A percentile compares a stretch with the other conserved stretches of the same genome.
Evolutionary conservation across 2,797 vertebrate genomes (phyloP).

Genomic region (Sebastes oblongus): DNA sequence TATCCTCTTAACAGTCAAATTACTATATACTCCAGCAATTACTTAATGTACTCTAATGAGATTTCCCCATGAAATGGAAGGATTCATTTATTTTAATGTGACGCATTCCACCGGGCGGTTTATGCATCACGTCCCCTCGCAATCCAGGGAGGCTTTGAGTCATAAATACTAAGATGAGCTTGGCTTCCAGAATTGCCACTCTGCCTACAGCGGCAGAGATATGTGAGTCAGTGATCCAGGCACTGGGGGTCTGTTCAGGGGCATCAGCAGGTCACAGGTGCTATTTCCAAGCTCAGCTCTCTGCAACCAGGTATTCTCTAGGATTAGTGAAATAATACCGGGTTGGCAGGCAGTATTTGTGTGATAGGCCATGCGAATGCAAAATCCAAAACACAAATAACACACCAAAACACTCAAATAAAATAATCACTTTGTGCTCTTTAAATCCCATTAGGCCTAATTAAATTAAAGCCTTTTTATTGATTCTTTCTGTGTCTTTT

Average conservation of each 20-base stretch:
- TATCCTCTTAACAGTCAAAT: conserved; percentile 89
- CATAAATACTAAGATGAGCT: conserved; percentile 76
- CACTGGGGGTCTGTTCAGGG: conserved; percentile 40
- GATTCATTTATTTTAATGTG: conserved; percentile 88
- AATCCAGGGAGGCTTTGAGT: conserved; percentile 62
- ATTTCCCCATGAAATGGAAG: conserved; percentile 84
- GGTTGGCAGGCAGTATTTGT: conserved; percentile 19
- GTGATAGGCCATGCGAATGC: neutral
- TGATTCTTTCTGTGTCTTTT: neutral
- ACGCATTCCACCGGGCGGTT: conserved; percentile 75
- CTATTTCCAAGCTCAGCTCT: conserved; percentile 40
- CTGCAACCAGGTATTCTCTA: conserved; percentile 42
- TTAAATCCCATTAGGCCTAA: neutral
- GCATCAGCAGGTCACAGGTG: conserved; percentile 53
- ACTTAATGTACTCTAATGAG: conserved; percentile 89
- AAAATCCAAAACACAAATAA: conserved; percentile 14
- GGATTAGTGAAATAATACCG: conserved; percentile 62
- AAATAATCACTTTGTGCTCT: neutral
- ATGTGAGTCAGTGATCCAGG: conserved; percentile 57
- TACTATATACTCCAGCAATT: conserved; percentile 87
- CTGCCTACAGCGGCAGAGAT: conserved; percentile 50
- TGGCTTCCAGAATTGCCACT: conserved; percentile 48
- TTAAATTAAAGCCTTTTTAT: neutral
- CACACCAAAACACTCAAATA: conserved; percentile 4
- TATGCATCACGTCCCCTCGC: conserved; percentile 67